Conservation (phyloP, 2,113 vertebrate species). For the Pimephales promelas region DNA sequence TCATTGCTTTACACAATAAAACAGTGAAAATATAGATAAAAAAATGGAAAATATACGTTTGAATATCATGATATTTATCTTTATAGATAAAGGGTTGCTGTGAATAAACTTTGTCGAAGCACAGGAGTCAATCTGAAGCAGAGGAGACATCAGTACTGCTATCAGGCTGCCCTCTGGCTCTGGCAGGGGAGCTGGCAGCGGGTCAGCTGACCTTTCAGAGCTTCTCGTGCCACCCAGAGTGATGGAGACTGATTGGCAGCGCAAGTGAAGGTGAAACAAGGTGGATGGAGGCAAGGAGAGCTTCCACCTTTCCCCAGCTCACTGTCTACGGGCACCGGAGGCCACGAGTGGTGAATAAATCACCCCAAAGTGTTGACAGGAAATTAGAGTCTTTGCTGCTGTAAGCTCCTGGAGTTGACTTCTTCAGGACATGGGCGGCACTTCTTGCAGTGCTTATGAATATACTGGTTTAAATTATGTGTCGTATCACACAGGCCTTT, state of each 20-base stretch:
- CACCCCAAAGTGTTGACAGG: conserved; percentile 54
- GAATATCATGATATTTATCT: neutral
- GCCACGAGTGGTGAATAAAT: conserved; percentile 66
- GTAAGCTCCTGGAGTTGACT: conserved; percentile 47
- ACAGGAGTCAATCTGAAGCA: conserved; percentile 30
- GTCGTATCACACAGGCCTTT: neutral
- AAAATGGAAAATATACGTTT: neutral
- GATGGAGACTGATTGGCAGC: conserved; percentile 63
- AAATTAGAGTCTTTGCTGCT: conserved; percentile 54
- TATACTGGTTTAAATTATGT: conserved; percentile 5
- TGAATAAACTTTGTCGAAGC: conserved; percentile 39
- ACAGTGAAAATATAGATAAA: neutral
- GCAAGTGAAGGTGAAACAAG: conserved; percentile 75
- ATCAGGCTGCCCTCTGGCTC: conserved; percentile 47
- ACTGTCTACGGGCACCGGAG: conserved; percentile 69
- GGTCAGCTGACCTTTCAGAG: conserved; percentile 57
- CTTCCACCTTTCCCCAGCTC: conserved; percentile 68
- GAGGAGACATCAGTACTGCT: conserved; percentile 30
- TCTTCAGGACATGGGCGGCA: conserved; percentile 32
- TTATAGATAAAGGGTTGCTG: conserved; percentile 1
- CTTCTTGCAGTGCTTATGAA: conserved; percentile 25
- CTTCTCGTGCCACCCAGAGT: conserved; percentile 53
- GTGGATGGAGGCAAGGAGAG: conserved; percentile 69
- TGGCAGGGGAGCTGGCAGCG: conserved; percentile 47
- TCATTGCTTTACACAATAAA: neutral